Conservation (phyloP, 2,888 invertebrate genomes). For the Orthosia incerta region DNA sequence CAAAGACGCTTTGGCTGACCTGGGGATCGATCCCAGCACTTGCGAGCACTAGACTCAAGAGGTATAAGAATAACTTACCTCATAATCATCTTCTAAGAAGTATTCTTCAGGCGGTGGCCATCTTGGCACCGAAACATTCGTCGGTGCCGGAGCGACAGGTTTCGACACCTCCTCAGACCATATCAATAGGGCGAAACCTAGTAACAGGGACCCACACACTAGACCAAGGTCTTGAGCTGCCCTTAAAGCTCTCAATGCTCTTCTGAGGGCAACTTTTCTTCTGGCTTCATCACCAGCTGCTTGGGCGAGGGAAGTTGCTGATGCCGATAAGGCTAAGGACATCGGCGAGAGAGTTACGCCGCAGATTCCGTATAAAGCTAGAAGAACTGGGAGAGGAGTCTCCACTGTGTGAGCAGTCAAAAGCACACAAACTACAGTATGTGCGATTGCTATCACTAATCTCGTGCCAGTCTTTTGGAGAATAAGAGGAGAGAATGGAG, state of each 20-base stretch:
- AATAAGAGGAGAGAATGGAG: slow-evolving; percentile 86
- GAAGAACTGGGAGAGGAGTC: slow-evolving; percentile 81
- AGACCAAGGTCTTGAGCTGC: slow-evolving; percentile 88
- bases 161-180: slow-evolving; percentile 87
- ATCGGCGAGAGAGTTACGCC: slow-evolving; percentile 92
- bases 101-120: slow-evolving; percentile 88
- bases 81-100: slow-evolving; percentile 90
- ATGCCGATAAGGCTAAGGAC: slow-evolving; percentile 90
- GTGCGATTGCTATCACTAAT: slow-evolving; percentile 86
- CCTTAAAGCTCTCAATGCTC: slow-evolving; percentile 84
- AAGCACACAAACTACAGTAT: slow-evolving; percentile 91
- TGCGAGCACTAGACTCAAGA: too few species aligned
- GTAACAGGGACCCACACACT: slow-evolving; percentile 83
- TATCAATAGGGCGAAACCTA: slow-evolving; percentile 87
- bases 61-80: slow-evolving; percentile 78
- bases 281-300: slow-evolving; percentile 86
- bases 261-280: slow-evolving; percentile 81
- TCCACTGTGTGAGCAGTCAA: slow-evolving; percentile 90
- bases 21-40: too few species aligned
- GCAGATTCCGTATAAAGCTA: slow-evolving; percentile 84
- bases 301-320: slow-evolving; percentile 91
- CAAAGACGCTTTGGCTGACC: too few species aligned
- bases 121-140: slow-evolving; percentile 81
- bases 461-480: slow-evolving; percentile 85
- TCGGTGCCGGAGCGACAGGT: slow-evolving; percentile 82